phyloP scores from a whole-genome alignment of 2,113 vertebrate species.

The Semicossyphus pulcher region DNA sequence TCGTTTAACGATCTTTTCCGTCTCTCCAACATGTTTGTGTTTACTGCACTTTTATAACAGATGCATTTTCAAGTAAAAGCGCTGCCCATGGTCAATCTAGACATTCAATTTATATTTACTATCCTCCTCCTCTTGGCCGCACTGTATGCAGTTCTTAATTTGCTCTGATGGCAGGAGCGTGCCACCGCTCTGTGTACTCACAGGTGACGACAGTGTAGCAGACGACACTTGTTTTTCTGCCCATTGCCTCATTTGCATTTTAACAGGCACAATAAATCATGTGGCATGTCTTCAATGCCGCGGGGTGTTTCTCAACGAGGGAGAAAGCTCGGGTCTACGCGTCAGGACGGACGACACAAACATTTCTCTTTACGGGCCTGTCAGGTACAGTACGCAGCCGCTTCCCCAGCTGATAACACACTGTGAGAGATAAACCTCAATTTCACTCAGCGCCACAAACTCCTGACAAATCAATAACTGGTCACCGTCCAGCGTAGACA shows the following conservation, averaged over 20 bases:
- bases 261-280: conserved; percentile 82
- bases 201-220: conserved; percentile 33
- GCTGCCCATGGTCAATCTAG: background rate
- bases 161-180: conserved; percentile 19
- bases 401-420: conserved; percentile 35
- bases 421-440: conserved; percentile 34
- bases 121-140: background rate
- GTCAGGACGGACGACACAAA: conserved; percentile 58
- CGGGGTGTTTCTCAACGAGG: conserved; percentile 17
- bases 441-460: conserved; percentile 37
- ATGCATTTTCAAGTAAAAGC: conserved; percentile 7
- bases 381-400: conserved; percentile 48
- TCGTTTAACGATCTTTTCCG: background rate
- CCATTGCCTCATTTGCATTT: conserved; percentile 76
- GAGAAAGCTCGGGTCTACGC: conserved; percentile 49
- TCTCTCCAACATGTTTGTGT: conserved; percentile 24
- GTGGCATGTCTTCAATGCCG: conserved; percentile 51
- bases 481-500: conserved; percentile 8
- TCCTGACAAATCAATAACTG: conserved; percentile 36
- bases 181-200: conserved; percentile 29
- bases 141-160: conserved; percentile 22
- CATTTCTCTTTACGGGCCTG: conserved; percentile 56
- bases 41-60: conserved; percentile 3
- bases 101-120: conserved; percentile 27
- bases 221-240: conserved; percentile 61